Base-by-base conservation (phyloP, 2,113 vertebrate genomes). In the Heterotis niloticus region DNA sequence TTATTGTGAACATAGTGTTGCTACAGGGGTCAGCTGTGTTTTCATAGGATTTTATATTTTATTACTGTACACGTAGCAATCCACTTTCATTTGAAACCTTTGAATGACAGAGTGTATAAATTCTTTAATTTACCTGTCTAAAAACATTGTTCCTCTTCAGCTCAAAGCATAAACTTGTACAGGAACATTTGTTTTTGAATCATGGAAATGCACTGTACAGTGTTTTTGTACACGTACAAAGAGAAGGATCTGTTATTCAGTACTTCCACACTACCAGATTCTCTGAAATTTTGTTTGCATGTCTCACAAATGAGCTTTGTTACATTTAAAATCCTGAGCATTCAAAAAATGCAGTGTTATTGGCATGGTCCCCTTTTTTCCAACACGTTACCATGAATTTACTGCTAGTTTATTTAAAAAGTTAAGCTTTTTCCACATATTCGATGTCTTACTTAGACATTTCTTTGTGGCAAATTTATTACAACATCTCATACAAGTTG, bases 1-100 rank as follows among this genome's bases (percentile, higher is more conserved):
- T 34, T 59, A 56, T 28, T 24, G 26, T 78, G 77, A 28, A 78
- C 44, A 62, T 78, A 69, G 65, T 64, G 70, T 60, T 62, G 54
- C 26, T 68, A 29, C 66, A 71, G 66, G 29, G 29, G 13, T 78
- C 57, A 64, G 57, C 17, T 78, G 52, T 54, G 44, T 70, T 78
- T 78, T 78, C 54, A 78, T 70, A 78, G 67, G 28, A 70, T 71
- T 78, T 69, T 78, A 68, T 52, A 72, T 72, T 72, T 20, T 59
- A 78, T 69, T 77, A 54, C 75, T 60, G 67, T 78, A n/a, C 67
- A 60, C 67, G 51, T 34, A 20, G 18, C 28, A 9, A 70, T 78
- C 70, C 77, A 60, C 67, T 34, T 44, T 18, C 26, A 28, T 34
- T 59, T 64, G 64, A 65, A 77, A 54, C 64, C 51, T 67, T 28